Conservation (phyloP, 2,113 vertebrate genomes). For the Ophiodon elongatus region DNA sequence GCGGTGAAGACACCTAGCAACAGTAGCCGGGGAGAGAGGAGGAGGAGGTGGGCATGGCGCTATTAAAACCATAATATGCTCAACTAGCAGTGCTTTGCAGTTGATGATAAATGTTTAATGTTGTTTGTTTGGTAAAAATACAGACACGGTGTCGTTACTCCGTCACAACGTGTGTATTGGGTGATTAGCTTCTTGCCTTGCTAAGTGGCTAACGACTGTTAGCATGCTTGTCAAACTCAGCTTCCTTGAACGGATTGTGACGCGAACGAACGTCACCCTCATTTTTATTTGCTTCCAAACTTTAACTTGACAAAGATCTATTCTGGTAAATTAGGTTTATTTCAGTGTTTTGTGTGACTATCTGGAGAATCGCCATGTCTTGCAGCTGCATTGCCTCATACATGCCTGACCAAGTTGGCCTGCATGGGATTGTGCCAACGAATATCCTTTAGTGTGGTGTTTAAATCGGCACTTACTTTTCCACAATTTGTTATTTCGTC, state of each 20-base stretch:
- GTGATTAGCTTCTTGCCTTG: conserved; percentile 52
- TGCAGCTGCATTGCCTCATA: neutral
- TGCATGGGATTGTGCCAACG: neutral
- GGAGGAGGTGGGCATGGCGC: conserved; percentile 62
- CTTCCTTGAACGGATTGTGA: neutral
- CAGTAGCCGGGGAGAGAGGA: conserved; percentile 64
- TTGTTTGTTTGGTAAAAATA: neutral
- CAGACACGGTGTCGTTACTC: neutral
- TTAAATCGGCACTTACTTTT: neutral
- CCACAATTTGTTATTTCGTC: neutral
- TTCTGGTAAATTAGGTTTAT: neutral
- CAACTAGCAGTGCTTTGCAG: neutral
- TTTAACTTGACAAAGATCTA: neutral
- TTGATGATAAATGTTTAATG: neutral
- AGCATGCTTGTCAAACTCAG: conserved; percentile 38
- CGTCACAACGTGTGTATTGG: neutral
- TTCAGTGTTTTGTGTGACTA: neutral
- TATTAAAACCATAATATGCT: conserved; percentile 1
- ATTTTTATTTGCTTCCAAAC: neutral
- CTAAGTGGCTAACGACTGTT: conserved; percentile 65
- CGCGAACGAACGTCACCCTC: neutral
- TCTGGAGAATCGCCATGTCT: neutral
- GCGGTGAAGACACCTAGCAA: conserved; percentile 74
- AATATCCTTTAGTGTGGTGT: neutral
- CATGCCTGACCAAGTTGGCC: conserved; percentile 36